A percentile compares a stretch with the other conserved stretches of the same genome.
phyloP scores from a whole-genome alignment of 2,888 invertebrate species.

The Iphiclides podalirius region DNA sequence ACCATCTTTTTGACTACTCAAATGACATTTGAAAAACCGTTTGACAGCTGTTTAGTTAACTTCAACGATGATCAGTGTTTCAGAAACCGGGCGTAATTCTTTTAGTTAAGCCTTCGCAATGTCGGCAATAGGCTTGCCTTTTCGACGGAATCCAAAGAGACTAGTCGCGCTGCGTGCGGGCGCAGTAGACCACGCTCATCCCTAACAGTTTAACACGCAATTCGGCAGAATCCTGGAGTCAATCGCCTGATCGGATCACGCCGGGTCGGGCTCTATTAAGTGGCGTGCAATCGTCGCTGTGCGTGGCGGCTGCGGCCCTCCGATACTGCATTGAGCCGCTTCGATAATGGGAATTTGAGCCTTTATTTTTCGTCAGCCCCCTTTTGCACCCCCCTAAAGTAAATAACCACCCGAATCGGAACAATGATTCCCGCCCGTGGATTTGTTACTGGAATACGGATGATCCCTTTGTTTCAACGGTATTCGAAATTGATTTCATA shows the following conservation, averaged over 20 bases:
- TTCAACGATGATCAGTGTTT: too few relatives aligned
- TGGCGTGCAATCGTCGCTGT: neutral
- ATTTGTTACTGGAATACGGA: conserved; percentile 6
- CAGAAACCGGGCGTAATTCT: too few relatives aligned
- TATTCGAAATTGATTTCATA: neutral
- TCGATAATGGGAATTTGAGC: conserved; percentile 27
- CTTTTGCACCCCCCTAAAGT: conserved; percentile 28
- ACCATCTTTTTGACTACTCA: too few relatives aligned
- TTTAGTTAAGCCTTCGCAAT: too few relatives aligned
- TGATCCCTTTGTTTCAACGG: neutral
- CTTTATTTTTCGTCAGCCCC: conserved; percentile 19
- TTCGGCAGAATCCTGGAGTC: neutral
- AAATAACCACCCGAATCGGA: conserved; percentile 24
- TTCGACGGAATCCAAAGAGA: too few relatives aligned
- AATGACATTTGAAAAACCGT: too few relatives aligned
- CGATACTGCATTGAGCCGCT: conserved; percentile 10
- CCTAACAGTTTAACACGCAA: neutral
- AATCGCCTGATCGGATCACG: conserved; percentile 13
- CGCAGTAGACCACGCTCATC: too few relatives aligned
- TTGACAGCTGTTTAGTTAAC: too few relatives aligned
- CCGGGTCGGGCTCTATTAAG: conserved; percentile 9
- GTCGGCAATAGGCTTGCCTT: too few relatives aligned
- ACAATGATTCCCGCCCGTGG: conserved; percentile 6
- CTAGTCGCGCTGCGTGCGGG: too few relatives aligned
- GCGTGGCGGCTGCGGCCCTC: conserved; percentile 5